phyloP scores from a whole-genome alignment of 2,113 vertebrate species.

The Fulica atra region DNA sequence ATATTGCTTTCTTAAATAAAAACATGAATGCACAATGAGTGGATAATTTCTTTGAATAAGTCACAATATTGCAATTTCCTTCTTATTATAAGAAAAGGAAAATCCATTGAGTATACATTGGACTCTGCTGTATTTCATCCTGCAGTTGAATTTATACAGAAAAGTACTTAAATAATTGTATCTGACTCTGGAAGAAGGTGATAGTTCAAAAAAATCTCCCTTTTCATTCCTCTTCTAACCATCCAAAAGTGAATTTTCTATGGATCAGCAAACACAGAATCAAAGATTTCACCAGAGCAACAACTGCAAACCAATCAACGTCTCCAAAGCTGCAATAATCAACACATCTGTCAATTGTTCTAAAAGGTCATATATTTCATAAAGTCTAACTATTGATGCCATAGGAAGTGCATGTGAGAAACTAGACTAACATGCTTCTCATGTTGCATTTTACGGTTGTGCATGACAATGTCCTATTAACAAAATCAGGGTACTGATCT shows the following conservation, averaged over 20 bases:
- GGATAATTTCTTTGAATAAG: background rate
- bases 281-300: background rate
- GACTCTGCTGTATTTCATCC: background rate
- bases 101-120: background rate
- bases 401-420: background rate
- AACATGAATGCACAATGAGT: background rate
- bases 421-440: background rate
- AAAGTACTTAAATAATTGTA: background rate
- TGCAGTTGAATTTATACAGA: background rate
- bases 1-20: background rate
- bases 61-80: background rate
- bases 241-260: background rate
- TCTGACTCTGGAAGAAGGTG: background rate
- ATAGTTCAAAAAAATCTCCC: background rate
- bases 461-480: background rate
- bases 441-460: background rate
- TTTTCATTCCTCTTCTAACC: background rate
- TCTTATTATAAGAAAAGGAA: background rate
- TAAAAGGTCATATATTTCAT: background rate
- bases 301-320: background rate
- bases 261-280: background rate
- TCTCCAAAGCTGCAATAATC: background rate
- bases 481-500: background rate
- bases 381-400: background rate
- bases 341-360: background rate